Evolutionary conservation across 1,140 invertebrate species (phyloP), one percentile per base, ranked within the genome.

Genomic region (Streblospio benedicti): DNA sequence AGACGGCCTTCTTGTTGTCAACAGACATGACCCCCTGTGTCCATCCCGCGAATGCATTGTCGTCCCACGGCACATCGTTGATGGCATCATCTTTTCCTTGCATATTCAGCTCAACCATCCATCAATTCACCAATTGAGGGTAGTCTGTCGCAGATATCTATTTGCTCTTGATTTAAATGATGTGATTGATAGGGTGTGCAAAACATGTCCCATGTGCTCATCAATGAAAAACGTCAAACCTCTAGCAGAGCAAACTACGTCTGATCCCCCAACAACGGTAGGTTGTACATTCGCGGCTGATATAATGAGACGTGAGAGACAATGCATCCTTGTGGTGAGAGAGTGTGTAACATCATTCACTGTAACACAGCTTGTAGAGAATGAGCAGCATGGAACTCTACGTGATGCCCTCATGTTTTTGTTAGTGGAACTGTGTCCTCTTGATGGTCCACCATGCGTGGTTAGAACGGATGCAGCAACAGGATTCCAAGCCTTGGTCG

Each of bases 1-100:
- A 53, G 67, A 67, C 56, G 60, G 60, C 47, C 28, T 68, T 3
- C 35, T 68, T 16, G 60, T 63, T n/a, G 63, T 64, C 33, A 25
- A 28, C 28, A 16, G 50, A 23, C 23, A 54, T 52, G 49, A 59
- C 2, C 61, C 57, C 18, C 27, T 62, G 0, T 2, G 9, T 9
- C 14, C 44, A 0, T 2, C 31, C 1, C 25, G 27, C 3, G 63
- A 64, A 32, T 14, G 25, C 2, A 68, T 65, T 41, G 44, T 64
- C n/a, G 60, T 67, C 3, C 60, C 64, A 5, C 44, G 60, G 23
- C 38, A 27, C 2, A 59, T 67, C 12, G 35, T 67, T 16, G 57
- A 65, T 51, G 65, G 61, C 5, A 25, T 67, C 12, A 23, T 65
- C 5, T 57, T 49, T 18, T 60, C 63, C 12, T 35, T 67, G 23